phyloP scores from a whole-genome alignment of 1,140 invertebrate species.

The Amyelois transitella region DNA sequence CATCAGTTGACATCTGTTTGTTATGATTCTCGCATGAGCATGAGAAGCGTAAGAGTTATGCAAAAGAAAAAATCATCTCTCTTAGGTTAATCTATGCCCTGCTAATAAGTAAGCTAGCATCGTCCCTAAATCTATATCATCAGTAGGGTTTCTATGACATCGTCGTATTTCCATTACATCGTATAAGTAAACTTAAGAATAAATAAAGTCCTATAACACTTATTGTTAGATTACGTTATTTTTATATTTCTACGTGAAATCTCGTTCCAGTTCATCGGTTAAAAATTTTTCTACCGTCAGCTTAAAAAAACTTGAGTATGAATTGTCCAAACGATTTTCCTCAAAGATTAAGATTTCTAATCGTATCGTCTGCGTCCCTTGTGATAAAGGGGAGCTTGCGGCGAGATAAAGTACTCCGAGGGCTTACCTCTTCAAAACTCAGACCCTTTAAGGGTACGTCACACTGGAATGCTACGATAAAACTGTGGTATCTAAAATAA shows the following conservation, averaged over 20 bases:
- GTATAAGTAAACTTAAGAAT: too few relatives aligned
- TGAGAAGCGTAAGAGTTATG: too few relatives aligned
- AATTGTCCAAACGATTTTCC: constrained; percentile 28
- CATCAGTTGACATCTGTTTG: constrained; percentile 15
- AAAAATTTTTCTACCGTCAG: background rate
- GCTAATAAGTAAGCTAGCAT: too few relatives aligned
- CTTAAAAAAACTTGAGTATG: background rate
- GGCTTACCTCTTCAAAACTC: constrained; percentile 60
- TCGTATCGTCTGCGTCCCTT: constrained; percentile 43
- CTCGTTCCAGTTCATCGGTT: background rate
- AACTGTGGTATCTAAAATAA: background rate
- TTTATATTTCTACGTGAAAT: too few relatives aligned
- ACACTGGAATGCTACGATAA: background rate
- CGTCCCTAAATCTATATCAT: too few relatives aligned
- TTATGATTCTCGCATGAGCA: constrained; percentile 2
- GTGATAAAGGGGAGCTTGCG: constrained; percentile 52
- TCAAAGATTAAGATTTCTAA: constrained; percentile 63
- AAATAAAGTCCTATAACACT: too few relatives aligned
- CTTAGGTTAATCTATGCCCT: too few relatives aligned
- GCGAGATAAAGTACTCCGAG: constrained; percentile 62
- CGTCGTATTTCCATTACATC: too few relatives aligned
- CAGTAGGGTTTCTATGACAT: too few relatives aligned
- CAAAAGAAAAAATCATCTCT: background rate
- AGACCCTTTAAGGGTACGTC: constrained; percentile 28
- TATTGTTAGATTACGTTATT: too few relatives aligned